A percentile compares a stretch with the other conserved stretches of the same genome.
Evolutionary conservation across 1,140 invertebrate species (phyloP).

Genomic region (Drosophila sucinea): DNA sequence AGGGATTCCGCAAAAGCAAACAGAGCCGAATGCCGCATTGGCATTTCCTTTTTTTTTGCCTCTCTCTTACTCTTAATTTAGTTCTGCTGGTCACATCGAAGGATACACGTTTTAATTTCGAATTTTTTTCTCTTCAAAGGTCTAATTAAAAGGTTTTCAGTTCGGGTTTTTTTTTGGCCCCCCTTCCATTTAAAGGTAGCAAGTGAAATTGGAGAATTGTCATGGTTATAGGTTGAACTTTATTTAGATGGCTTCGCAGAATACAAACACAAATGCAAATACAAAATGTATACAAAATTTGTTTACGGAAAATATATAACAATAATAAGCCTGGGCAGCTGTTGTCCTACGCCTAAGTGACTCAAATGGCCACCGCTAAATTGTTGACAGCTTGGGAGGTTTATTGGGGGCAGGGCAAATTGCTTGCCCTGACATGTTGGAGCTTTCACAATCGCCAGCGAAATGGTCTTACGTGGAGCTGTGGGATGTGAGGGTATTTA

Average conservation of each 20-base stretch:
- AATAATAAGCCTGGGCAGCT: slow-evolving; percentile 32
- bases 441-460: slow-evolving; percentile 12
- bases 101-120: slow-evolving; percentile 39
- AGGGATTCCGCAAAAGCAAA: slow-evolving; percentile 1
- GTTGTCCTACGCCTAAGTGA: slow-evolving; percentile 10
- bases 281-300: slow-evolving; percentile 28
- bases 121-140: slow-evolving; percentile 23
- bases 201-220: slow-evolving; percentile 13
- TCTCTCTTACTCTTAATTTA: slow-evolving; percentile 24
- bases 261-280: slow-evolving; percentile 22
- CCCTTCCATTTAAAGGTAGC: too few relatives aligned
- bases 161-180: not conserved
- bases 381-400: slow-evolving; percentile 52
- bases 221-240: slow-evolving; percentile 23
- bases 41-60: slow-evolving; percentile 13
- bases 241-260: slow-evolving; percentile 29
- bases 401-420: not conserved
- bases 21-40: slow-evolving; percentile 38
- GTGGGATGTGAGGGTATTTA: slow-evolving; percentile 20
- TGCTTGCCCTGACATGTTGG: slow-evolving; percentile 33
- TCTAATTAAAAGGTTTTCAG: slow-evolving; percentile 42
- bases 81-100: slow-evolving; percentile 23
- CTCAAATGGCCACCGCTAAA: slow-evolving; percentile 31
- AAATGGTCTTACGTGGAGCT: slow-evolving; percentile 7
- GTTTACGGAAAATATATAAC: slow-evolving; percentile 18